Base-by-base conservation (phyloP, 2,888 invertebrate genomes). In the Stenoptilia bipunctidactyla region DNA sequence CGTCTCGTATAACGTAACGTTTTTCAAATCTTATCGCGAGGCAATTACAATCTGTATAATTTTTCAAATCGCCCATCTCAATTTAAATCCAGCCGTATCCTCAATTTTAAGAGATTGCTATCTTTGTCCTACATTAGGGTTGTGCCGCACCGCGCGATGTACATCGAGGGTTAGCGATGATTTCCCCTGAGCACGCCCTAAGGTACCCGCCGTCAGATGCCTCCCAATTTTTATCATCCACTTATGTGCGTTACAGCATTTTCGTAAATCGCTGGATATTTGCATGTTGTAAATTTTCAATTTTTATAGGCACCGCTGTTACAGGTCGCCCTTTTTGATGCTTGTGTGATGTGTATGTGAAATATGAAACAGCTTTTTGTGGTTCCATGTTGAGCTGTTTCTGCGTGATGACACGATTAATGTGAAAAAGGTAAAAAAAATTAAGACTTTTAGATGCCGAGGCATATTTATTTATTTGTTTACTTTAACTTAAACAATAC, bases 191-290 rank as follows among this genome's bases (percentile, higher is more conserved):
- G 30, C n/a, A 30, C n/a, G 20, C 20, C 20, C 10, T 12, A n/a
- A 30, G 12, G 30, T 30, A 30, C 30, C 9, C 30, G 30, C 9
- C 30, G 30, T n/a, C 9, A 64, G 64, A 72, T 66, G 58, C 59
- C 65, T 65, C 68, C 68, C 67, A 73, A 73, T 75, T 76, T 77
- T 76, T 75, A 74, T 63, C 63, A 66, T 63, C 63, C 58, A 63
- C 63, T 70, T 65, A 61, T 61, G 56, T 55, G 20, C 15, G 58
- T 57, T 56, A 55, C 51, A 55, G 60, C 61, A 62, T 58, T 65
- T 62, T 66, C 56, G 58, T 54, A 61, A 61, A 66, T 66, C 61
- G 57, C 57, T 27, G 37, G 36, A 20, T 20, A 30, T 30, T 30
- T 30, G 12, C 30, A 12, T 12, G 30, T n/a, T 30, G 30, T 30